Evolutionary conservation across 1,140 invertebrate species (phyloP), one percentile per base, ranked within the genome.

Genomic region (Ceratosolen solmsi): DNA sequence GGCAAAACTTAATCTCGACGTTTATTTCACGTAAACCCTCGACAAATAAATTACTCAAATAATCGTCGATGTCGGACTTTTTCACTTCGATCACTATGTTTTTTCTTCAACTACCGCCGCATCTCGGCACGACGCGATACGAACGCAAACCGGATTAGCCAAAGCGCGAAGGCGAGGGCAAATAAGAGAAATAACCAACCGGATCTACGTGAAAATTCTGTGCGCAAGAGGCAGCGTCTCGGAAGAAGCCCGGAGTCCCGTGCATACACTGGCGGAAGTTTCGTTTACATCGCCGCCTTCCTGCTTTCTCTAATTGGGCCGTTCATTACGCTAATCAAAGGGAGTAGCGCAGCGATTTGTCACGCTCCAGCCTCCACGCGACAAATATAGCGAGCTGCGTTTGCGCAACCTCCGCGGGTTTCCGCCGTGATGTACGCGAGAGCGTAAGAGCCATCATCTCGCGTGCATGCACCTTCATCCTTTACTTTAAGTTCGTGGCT

Each of bases 241-340:
- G 27, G 36, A 51, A 33, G 70, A 38, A 22, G 20, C 70, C 13
- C 38, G 41, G 22, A 27, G 49, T 5, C 11, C 13, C 70, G 7
- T 27, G 41, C 38, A 20, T 11, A 13, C 70, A 27, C 30, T 41
- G 17, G 11, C 49, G 22, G 46, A 46, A 46, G 71, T 49, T 30
- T 33, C 33, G 36, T 60, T 41, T 70, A 56, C 72, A 11, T 25
- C 51, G 20, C 30, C 17, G 20, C 49, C 49, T 73, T 73, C 73
- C 33, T 20, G 41, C 54, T 76, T 70, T 70, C n/a, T 54, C 80
- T 82, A 82, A 82, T 82, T 82, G 74, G 80, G 33, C 73, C 74
- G 65, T 82, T 82, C 80, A 77, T 82, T 82, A 82, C 51, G 73
- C 36, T 82, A 77, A 82, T 82, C 80, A 82, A 82, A 82, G 80